Conservation (phyloP, 2,113 vertebrate species). For the Dasyurus viverrinus region DNA sequence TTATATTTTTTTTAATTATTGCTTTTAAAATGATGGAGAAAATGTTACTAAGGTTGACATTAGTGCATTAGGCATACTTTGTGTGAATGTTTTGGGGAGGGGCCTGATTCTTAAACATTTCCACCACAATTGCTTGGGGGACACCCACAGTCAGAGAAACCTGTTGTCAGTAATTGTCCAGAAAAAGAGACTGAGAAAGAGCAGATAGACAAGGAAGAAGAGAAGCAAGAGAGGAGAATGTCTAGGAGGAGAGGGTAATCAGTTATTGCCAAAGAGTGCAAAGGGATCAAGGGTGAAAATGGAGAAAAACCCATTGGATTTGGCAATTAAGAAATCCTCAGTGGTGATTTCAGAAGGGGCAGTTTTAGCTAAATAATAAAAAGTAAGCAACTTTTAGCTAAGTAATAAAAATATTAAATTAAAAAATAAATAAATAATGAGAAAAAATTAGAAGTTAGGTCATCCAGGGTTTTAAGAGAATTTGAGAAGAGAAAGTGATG, state of each 20-base stretch:
- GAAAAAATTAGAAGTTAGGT: neutral
- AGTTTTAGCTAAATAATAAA: neutral
- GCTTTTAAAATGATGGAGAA: too few relatives aligned
- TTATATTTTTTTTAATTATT: too few relatives aligned
- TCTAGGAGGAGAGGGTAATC: neutral
- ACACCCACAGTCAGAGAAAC: neutral
- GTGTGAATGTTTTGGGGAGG: too few relatives aligned
- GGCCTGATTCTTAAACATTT: neutral
- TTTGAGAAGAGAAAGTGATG: neutral
- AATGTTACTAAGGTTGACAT: neutral
- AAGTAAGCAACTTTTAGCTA: too few relatives aligned
- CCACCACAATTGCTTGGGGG: neutral
- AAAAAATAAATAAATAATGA: too few relatives aligned
- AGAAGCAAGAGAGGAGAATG: neutral
- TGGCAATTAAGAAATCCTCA: neutral
- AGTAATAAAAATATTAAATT: too few relatives aligned
- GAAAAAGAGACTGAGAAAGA: neutral
- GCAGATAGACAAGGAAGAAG: neutral
- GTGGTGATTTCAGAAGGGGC: neutral
- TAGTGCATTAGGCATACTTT: neutral
- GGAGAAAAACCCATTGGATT: neutral
- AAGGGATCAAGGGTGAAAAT: neutral
- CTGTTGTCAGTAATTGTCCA: neutral
- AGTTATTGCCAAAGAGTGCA: neutral
- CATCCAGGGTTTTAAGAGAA: neutral